Evolutionary conservation across 2,888 invertebrate genomes (phyloP), one percentile per base, ranked within the genome.

Genomic region (Meteorus cinctellus): DNA sequence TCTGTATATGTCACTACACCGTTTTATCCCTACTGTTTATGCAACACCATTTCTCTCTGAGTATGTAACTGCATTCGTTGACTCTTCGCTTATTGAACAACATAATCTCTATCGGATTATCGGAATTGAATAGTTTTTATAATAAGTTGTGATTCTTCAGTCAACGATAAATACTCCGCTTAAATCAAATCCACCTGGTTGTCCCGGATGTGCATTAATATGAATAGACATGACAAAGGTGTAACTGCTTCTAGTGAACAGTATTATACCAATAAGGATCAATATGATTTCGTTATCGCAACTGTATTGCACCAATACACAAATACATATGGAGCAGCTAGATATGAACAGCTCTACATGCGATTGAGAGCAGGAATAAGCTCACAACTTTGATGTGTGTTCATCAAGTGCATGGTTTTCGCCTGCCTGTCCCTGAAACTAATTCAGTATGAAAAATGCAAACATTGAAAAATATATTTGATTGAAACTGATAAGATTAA

Each of bases 261-360:
- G n/a, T 60, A 24, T 1, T 27, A 27, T 8, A 24, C 10, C 12
- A 12, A 24, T 12, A n/a, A 63, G 14, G 34, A 27, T 16, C n/a
- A n/a, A 6, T 34, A 34, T 29, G 4, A 19, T 29, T 51, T 29
- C 55, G 36, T 24, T 71, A 66, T 41, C 36, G 60, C 34, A 31
- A 65, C 55, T 65, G 55, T 71, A 71, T 75, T 75, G 48, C 71
- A 65, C 65, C 75, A 75, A 75, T 65, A 75, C 45, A 41, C 62
- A 71, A 71, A n/a, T 24, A 24, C 24, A 24, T 24, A 24, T 24
- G 24, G 24, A 24, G 24, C 24, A 24, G 24, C 24, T 24, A 24
- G 1, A 24, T 24, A 24, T 24, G 24, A 24, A 24, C 24, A 24
- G 24, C 24, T 24, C 24, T 24, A 1, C 24, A 24, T 24, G 24